Base-by-base conservation (phyloP, 1,140 invertebrate species). In the Drosophila nigromelanica region DNA sequence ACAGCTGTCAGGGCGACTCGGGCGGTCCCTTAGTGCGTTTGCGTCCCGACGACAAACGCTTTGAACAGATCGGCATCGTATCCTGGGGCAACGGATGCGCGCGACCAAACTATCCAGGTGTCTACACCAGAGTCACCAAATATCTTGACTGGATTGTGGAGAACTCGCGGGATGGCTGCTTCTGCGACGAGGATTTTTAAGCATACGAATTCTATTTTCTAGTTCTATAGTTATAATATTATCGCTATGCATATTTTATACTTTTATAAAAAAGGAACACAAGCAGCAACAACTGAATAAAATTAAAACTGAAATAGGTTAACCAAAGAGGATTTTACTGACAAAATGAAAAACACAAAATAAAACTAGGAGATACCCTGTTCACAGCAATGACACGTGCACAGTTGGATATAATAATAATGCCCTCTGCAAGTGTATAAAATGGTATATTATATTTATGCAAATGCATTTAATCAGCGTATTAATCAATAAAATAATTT, bases 1-100 rank as follows among this genome's bases (percentile, higher is more conserved):
- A 98, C 92, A 96, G 96, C 27, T 98, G 97, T 87, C 97, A 98
- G 96, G 97, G 97, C 15, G 97, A 98, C 91, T 98, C 97, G 78
- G 97, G 97, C 61, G 97, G 97, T n/a, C 97, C 97, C 3, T 91
- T 98, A 12, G 94, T 97, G 7, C 93, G 94, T 0, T 94, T 95
- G 91, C 94, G 95, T 89, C 92, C 94, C 67, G 94, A 96, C 76
- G 94, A 96, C 82, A 95, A 96, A 89, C 94, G 94, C 43, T 96
- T 96, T 85, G 96, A 97, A 92, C 91, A 96, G 43, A 96, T 97
- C 76, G 96, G 96, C 27, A 93, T 94, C 0, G 94, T 94, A 0
- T 94, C 94, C 4, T 95, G 94, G 94, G 94, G 94, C 27, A 94
- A 94, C 83, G 95, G 95, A 8, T 97, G 96, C 91, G 96, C 95